Conservation (phyloP, 92 coral and sea anemone species). For the Actinernus sp. region DNA sequence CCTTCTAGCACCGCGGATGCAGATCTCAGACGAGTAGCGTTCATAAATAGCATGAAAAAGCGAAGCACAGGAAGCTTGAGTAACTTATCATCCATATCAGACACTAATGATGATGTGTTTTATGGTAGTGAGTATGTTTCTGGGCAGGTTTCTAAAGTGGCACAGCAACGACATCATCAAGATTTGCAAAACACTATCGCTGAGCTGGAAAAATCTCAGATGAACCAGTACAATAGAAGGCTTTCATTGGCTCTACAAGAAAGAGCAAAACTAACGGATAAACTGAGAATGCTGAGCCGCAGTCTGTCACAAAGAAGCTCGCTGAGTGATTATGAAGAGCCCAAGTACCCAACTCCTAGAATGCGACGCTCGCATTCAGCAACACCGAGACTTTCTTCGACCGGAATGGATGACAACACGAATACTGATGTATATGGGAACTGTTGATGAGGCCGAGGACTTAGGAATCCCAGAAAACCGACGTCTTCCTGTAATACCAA, state of each 20-base stretch:
- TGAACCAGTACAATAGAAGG: slow-evolving; percentile 57
- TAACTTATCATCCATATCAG: background rate
- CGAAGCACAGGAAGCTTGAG: slow-evolving; percentile 27
- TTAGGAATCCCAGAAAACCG: too few relatives aligned
- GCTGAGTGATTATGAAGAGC: background rate
- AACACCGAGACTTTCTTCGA: too few relatives aligned
- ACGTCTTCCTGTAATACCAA: too few relatives aligned
- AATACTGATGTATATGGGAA: too few relatives aligned
- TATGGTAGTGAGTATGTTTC: background rate
- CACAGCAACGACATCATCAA: background rate
- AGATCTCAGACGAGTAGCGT: slow-evolving; percentile 66
- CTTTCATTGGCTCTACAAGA: slow-evolving; percentile 58
- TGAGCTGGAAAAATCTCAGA: slow-evolving; percentile 20
- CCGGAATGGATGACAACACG: too few relatives aligned
- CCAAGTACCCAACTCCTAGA: too few relatives aligned
- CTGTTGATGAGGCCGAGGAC: too few relatives aligned
- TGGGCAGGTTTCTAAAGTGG: background rate
- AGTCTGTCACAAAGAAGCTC: slow-evolving; percentile 3
- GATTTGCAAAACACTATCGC: slow-evolving; percentile 6
- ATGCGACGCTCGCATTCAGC: too few relatives aligned
- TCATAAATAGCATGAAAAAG: slow-evolving; percentile 61
- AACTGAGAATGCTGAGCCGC: slow-evolving; percentile 36
- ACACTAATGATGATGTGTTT: slow-evolving; percentile 21
- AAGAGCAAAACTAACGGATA: slow-evolving; percentile 61
- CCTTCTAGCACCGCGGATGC: slow-evolving; percentile 42